Conservation (phyloP, 1,140 invertebrate genomes). For the Camponotus vicinus region DNA sequence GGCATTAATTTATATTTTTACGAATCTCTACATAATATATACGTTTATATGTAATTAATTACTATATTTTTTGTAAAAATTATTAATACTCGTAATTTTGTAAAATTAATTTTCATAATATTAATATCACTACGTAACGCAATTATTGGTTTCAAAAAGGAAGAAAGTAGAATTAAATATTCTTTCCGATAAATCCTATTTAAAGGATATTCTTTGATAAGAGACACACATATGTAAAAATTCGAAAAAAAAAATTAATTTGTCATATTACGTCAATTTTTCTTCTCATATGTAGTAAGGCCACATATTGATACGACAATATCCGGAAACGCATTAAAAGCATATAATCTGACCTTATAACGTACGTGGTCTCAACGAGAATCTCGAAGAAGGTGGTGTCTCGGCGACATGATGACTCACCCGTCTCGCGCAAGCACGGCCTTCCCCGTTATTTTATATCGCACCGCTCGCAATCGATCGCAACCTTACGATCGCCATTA, state of each 20-base stretch:
- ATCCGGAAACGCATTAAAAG: neutral
- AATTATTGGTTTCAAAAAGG: neutral
- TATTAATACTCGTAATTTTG: too few relatives aligned
- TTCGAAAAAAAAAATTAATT: neutral
- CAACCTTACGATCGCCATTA: conserved; percentile 48
- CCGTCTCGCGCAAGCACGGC: conserved; percentile 43
- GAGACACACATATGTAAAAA: neutral
- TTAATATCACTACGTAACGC: neutral
- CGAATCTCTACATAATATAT: neutral
- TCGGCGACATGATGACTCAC: conserved; percentile 65
- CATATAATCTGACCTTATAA: conserved; percentile 16
- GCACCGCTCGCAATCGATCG: neutral
- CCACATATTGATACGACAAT: neutral
- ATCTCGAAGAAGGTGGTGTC: conserved; percentile 47
- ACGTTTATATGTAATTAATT: neutral
- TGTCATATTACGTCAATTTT: neutral
- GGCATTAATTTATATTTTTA: neutral
- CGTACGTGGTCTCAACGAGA: conserved; percentile 6
- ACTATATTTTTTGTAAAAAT: neutral
- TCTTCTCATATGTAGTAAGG: neutral
- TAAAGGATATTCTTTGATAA: neutral
- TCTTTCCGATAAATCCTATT: neutral
- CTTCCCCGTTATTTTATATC: conserved; percentile 72
- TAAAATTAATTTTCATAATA: neutral
- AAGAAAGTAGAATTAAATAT: neutral